Conservation (phyloP, 2,113 vertebrate species). For the Calidris pugnax region DNA sequence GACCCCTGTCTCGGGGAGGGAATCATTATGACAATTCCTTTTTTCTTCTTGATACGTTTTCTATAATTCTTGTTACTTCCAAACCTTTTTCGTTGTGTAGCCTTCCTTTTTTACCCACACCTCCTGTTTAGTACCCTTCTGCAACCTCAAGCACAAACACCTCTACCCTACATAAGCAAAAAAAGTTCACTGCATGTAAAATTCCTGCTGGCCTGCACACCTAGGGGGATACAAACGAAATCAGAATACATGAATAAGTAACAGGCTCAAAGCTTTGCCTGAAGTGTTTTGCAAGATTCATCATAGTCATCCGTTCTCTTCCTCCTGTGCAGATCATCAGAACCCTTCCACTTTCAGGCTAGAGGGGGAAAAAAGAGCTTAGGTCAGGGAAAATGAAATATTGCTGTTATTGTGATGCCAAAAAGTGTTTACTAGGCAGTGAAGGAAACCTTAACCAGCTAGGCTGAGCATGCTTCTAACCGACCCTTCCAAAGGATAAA, state of each 20-base stretch:
- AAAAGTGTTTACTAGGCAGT: constrained; percentile 12
- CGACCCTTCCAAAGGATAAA: not conserved
- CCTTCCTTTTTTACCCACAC: too few relatives aligned
- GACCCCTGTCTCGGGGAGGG: not conserved
- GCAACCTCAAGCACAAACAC: not conserved
- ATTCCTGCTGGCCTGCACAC: not conserved
- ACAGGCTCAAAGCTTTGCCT: constrained; percentile 18
- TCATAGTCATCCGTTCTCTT: not conserved
- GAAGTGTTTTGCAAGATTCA: not conserved
- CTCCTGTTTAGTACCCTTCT: not conserved
- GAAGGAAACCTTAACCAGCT: not conserved
- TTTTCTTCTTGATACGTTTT: not conserved
- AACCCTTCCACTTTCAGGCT: constrained; percentile 3
- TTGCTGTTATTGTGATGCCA: not conserved
- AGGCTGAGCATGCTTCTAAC: not conserved
- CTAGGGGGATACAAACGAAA: not conserved
- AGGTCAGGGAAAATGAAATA: constrained; percentile 7
- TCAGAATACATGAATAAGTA: not conserved
- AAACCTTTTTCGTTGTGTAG: not conserved
- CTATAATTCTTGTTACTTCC: not conserved
- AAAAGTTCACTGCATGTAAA: not conserved
- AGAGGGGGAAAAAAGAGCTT: not conserved
- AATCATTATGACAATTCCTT: not conserved
- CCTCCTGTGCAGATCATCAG: not conserved
- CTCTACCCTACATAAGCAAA: not conserved